Conservation (phyloP, 2,797 vertebrate genomes). For the Microctenopoma steveboyesi region DNA sequence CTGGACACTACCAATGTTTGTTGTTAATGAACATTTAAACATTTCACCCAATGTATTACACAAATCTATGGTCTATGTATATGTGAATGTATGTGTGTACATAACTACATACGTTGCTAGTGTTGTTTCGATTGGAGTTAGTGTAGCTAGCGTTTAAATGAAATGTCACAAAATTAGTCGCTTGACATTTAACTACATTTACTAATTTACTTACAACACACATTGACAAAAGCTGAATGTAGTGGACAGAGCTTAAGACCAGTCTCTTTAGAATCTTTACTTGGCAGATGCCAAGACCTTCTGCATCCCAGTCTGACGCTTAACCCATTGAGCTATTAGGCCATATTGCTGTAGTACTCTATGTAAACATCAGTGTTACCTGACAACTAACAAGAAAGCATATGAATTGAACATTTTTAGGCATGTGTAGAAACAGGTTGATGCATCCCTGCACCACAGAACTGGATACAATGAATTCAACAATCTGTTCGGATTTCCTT, state of each 20-base stretch:
- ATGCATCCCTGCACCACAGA: neutral
- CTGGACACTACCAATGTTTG: no score
- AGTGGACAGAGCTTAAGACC: no score
- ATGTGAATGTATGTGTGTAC: neutral
- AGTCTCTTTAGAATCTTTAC: no score
- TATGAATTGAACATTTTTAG: neutral
- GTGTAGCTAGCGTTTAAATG: slow-evolving; percentile 1
- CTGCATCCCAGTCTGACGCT: no score
- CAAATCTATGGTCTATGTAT: neutral
- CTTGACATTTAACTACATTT: slow-evolving; percentile 17
- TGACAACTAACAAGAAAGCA: neutral
- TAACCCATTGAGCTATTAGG: no score
- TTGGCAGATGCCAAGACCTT: no score
- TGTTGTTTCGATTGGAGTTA: neutral
- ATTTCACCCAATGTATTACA: neutral
- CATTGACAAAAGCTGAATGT: slow-evolving; percentile 4
- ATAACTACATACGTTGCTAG: neutral
- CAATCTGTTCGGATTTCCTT: neutral
- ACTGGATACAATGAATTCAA: neutral
- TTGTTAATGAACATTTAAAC: no score
- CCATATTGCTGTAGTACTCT: neutral
- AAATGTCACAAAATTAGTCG: slow-evolving; percentile 1
- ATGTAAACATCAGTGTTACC: slow-evolving; percentile 10
- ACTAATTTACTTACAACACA: slow-evolving; percentile 25
- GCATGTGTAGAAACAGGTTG: neutral